phyloP scores from a whole-genome alignment of 1,140 invertebrate genomes.

The Pissodes strobi region DNA sequence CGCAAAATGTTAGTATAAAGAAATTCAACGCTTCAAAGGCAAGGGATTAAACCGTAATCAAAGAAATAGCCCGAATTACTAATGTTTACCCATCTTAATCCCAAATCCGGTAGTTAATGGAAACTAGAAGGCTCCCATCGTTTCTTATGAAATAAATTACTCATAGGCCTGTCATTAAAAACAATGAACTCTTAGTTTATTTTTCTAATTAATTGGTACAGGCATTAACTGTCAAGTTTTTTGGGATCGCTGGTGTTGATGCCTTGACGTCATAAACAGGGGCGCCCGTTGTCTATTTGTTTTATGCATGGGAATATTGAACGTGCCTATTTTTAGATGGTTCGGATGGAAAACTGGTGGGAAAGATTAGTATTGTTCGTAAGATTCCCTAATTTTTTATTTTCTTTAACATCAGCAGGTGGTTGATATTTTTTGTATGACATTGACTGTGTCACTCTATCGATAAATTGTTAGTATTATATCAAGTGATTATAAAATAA shows the following conservation, averaged over 20 bases:
- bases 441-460: too few species aligned
- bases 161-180: constrained; percentile 22
- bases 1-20: too few species aligned
- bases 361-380: too few species aligned
- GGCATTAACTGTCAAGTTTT: constrained; percentile 28
- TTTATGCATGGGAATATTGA: constrained; percentile 27
- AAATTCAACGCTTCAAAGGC: too few species aligned
- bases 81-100: constrained; percentile 10
- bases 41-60: too few species aligned
- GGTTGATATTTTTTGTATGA: too few species aligned
- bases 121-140: background rate
- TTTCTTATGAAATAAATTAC: constrained; percentile 26
- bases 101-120: constrained; percentile 23
- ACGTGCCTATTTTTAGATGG: constrained; percentile 10
- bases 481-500: too few species aligned
- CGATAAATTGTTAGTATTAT: too few species aligned
- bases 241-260: constrained; percentile 26
- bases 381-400: too few species aligned
- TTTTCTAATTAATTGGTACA: constrained; percentile 36
- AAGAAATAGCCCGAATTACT: too few species aligned
- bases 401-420: too few species aligned
- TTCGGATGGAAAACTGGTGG: too few species aligned
- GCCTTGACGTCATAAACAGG: constrained; percentile 31
- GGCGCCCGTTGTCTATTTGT: constrained; percentile 21
- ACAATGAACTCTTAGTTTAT: constrained; percentile 28